Percentiles rank a stretch among this genome's conserved stretches.
phyloP scores from a whole-genome alignment of 2,797 vertebrate species.

The Sebastes umbrosus region DNA sequence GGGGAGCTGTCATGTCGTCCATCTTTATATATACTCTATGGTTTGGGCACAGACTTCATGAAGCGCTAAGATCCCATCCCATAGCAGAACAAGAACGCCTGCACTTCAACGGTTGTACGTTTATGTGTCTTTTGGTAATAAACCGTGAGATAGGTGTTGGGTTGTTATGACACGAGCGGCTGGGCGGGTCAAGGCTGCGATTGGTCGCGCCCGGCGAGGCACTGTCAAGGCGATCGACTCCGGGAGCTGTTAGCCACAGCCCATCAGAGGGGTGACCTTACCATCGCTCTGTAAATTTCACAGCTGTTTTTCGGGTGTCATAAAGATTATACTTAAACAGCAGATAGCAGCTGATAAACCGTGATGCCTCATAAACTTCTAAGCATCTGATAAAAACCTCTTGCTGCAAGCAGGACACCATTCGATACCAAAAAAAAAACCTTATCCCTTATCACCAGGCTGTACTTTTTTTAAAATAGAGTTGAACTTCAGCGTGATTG shows the following conservation, averaged over 20 bases:
- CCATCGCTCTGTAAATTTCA: conserved; percentile 46
- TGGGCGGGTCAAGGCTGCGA: conserved; percentile 19
- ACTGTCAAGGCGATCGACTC: conserved; percentile 4
- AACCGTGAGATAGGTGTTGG: conserved; percentile 22
- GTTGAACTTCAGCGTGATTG: conserved; percentile 53
- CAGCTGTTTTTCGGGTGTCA: conserved; percentile 61
- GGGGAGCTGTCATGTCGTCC: no score
- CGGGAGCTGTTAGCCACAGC: conserved; percentile 31
- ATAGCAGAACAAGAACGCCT: no score
- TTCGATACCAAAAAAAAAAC: conserved; percentile 32
- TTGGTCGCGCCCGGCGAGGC: conserved; percentile 29
- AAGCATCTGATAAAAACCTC: conserved; percentile 55
- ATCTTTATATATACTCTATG: no score
- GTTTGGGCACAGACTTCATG: background rate
- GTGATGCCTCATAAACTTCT: conserved; percentile 59
- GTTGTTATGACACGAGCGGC: conserved; percentile 39
- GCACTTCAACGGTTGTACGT: background rate
- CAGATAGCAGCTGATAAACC: conserved; percentile 66
- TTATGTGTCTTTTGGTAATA: conserved; percentile 29
- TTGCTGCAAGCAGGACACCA: conserved; percentile 19
- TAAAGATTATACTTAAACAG: conserved; percentile 70
- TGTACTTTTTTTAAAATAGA: conserved; percentile 38
- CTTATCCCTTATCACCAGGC: conserved; percentile 28
- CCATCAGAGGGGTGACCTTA: conserved; percentile 63
- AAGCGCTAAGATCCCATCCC: background rate